Conservation (phyloP, 1,140 invertebrate species). For the Cephus cinctus region DNA sequence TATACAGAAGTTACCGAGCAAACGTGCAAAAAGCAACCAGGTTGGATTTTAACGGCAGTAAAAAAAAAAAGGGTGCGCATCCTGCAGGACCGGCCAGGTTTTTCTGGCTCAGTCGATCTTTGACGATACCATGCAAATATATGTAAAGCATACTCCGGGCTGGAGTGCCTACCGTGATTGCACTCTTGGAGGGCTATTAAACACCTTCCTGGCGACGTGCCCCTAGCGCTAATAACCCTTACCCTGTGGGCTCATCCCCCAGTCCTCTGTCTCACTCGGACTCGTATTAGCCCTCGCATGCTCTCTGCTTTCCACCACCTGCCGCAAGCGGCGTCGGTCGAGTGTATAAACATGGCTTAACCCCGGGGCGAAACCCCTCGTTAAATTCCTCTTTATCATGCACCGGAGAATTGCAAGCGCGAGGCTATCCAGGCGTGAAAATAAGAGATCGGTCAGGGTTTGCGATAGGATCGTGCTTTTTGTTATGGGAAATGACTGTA, state of each 20-base stretch:
- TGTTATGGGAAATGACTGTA: background rate
- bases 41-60: too few species aligned
- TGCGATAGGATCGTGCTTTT: constrained; percentile 1
- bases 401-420: constrained; percentile 7
- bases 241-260: constrained; percentile 4
- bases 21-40: too few species aligned
- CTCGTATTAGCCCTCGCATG: background rate
- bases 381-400: constrained; percentile 49
- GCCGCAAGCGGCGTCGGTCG: constrained; percentile 6
- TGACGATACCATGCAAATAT: constrained; percentile 42
- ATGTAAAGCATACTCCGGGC: constrained; percentile 38
- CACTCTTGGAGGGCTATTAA: constrained; percentile 50
- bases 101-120: constrained; percentile 28
- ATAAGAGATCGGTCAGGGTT: constrained; percentile 36
- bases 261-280: background rate
- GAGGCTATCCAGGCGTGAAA: constrained; percentile 34
- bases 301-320: background rate
- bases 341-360: constrained; percentile 38
- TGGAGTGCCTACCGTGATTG: constrained; percentile 36
- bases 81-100: constrained; percentile 14
- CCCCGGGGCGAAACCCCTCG: constrained; percentile 38
- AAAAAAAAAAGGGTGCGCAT: too few species aligned
- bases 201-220: constrained; percentile 47
- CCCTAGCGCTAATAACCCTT: constrained; percentile 25
- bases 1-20: too few species aligned